Base-by-base conservation (phyloP, 92 coral and sea anemone species). In the Palythoa grandis region DNA sequence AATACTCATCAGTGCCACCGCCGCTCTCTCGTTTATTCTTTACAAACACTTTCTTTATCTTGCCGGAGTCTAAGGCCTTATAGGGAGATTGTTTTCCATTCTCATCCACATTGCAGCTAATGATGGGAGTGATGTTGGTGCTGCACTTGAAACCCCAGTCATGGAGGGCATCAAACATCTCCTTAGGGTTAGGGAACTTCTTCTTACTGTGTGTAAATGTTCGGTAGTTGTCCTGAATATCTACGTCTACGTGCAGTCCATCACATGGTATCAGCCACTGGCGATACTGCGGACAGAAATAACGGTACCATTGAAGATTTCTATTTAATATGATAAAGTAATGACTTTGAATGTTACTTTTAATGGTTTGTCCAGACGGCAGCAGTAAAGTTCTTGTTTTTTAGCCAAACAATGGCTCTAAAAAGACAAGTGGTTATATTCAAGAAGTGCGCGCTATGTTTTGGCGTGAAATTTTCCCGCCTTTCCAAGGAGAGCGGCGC, bases 161-260 rank as follows among this genome's bases (percentile, higher is more conserved):
- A 22, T 92, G 95, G 50, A 92, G 72, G 39, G 93, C 79, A 39
- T 71, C 87, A 78, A 92, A 92, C 91, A 92, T 88, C 52, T 77
- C 93, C 87, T 92, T 88, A 16, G 95, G 95, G 86, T 91, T 86
- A 19, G 95, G 95, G 43, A 92, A 92, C 90, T 88, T 91, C 76
- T 47, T 86, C 86, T 88, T 74, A 73, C 95, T 92, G 87, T 92
- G 92, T 9, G 95, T 92, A 61, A 92, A 92, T 52, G 95, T 92
- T 87, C 95, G 95, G 70, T 92, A 92, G 67, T 90, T 88, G 88
- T 92, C 93, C 78, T 92, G 91, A 20, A 89, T 52, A 70, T 92
- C 95, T 2, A 92, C 95, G 37, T 92, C 95, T 5, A 92, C 93
- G 48, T 92, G 95, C 16, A 92, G 89, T 1, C 95, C 95, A 86